Evolutionary conservation across 2,888 invertebrate genomes (phyloP).

Genomic region (Nephrotoma appendiculata): DNA sequence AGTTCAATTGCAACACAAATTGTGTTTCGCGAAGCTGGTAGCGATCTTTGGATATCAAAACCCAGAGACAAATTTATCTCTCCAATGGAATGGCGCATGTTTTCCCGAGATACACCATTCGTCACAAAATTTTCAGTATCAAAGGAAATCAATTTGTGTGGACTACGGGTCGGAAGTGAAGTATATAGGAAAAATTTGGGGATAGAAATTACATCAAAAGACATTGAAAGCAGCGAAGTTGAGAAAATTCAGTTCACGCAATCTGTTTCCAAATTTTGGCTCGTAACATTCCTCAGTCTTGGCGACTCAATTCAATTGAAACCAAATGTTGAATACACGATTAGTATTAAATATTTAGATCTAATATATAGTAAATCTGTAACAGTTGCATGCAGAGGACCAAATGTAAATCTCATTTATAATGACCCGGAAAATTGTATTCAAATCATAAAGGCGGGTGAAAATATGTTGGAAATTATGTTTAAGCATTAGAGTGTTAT

Average conservation of each 20-base stretch:
- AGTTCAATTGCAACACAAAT: not conserved
- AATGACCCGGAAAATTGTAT: too few relatives aligned
- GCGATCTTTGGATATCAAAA: not conserved
- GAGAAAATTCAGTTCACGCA: not conserved
- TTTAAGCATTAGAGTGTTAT: too few relatives aligned
- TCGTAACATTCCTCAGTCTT: not conserved
- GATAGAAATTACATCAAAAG: not conserved
- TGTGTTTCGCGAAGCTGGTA: not conserved
- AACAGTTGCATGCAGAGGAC: too few relatives aligned
- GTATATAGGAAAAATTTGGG: not conserved
- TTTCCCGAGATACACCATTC: not conserved
- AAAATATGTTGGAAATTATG: too few relatives aligned
- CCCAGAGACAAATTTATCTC: not conserved
- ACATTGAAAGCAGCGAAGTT: not conserved
- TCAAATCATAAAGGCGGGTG: too few relatives aligned
- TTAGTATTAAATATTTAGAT: not conserved
- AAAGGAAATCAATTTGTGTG: not conserved
- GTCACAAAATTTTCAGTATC: not conserved
- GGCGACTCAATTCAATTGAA: not conserved
- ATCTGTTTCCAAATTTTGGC: not conserved
- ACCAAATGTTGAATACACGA: not conserved
- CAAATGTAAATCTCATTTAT: too few relatives aligned
- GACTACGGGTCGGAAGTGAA: not conserved
- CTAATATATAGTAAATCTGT: too few relatives aligned
- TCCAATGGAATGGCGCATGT: not conserved